phyloP scores from a whole-genome alignment of 2,888 invertebrate genomes.

The Tipula lateralis region DNA sequence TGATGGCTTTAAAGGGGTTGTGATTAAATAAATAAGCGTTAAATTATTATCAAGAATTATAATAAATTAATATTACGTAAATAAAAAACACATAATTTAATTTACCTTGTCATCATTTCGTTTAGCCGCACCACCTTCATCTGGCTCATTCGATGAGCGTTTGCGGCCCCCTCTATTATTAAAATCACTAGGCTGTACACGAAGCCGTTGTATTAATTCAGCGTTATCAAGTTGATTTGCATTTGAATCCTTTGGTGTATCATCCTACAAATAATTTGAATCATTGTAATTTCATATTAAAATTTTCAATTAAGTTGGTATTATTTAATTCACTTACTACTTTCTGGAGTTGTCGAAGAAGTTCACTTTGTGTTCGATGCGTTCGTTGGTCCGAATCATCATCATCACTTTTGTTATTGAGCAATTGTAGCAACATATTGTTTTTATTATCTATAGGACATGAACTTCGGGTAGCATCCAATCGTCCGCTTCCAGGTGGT shows the following conservation, averaged over 20 bases:
- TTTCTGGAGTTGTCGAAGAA: constrained; percentile 53
- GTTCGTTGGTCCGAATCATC: constrained; percentile 60
- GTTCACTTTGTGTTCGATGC: constrained; percentile 49
- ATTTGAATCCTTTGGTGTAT: constrained; percentile 42
- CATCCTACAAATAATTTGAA: constrained; percentile 37
- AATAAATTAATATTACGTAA: too few species aligned
- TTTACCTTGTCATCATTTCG: constrained; percentile 43
- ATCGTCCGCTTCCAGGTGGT: constrained; percentile 39
- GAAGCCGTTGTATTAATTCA: constrained; percentile 47
- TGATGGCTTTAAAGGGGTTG: constrained; percentile 48
- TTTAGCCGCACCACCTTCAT: constrained; percentile 50
- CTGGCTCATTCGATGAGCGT: constrained; percentile 60
- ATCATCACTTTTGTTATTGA: constrained; percentile 77
- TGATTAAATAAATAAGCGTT: too few species aligned
- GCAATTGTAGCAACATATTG: constrained; percentile 55
- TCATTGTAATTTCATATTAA: neutral
- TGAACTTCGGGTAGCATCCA: constrained; percentile 37
- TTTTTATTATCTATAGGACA: constrained; percentile 41
- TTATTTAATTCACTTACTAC: neutral
- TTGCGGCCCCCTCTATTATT: constrained; percentile 51
- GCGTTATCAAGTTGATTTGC: constrained; percentile 45
- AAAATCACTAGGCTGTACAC: constrained; percentile 38
- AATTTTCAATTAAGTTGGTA: neutral
- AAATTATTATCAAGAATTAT: neutral
- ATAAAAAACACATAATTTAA: neutral